These are phyloP conservation scores for Steinernema carpocapsae DNA, from an alignment of 2,888 invertebrate genomes.

Conservation along the genomic window DNA sequence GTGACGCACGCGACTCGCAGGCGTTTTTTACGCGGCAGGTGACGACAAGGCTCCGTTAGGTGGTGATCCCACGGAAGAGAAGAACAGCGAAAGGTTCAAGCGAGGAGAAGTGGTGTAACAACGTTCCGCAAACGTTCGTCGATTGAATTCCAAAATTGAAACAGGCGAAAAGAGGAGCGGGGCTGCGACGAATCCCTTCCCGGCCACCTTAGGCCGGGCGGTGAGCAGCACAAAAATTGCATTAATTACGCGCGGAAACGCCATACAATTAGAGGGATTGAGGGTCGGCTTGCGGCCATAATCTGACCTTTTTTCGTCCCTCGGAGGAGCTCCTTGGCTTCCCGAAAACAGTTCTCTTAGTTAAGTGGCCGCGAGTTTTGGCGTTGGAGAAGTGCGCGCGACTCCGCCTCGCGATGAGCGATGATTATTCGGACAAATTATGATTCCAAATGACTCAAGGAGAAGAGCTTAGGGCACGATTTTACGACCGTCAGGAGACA, in stretches of 20 bases:
- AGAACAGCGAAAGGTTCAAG: not conserved
- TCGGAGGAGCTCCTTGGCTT: not conserved
- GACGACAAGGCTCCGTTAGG: slow-evolving; percentile 19
- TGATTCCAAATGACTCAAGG: slow-evolving; percentile 19
- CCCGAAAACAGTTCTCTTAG: slow-evolving; percentile 22
- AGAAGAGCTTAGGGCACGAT: not conserved
- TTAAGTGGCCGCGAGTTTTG: slow-evolving; percentile 19
- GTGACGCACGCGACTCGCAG: slow-evolving; percentile 21
- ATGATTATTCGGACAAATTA: slow-evolving; percentile 32
- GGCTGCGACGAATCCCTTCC: not conserved
- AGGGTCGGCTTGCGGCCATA: not conserved
- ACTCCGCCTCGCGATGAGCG: no score
- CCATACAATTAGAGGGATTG: slow-evolving; percentile 25
- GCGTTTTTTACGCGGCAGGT: slow-evolving; percentile 24
- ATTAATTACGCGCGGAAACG: slow-evolving; percentile 30
- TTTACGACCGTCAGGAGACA: slow-evolving; percentile 21
- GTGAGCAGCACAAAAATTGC: slow-evolving; percentile 25
- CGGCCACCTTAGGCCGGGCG: not conserved
- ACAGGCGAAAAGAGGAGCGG: not conserved
- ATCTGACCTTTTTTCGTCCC: slow-evolving; percentile 22
- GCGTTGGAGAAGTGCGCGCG: slow-evolving; percentile 28
- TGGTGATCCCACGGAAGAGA: not conserved
- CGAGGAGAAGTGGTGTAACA: slow-evolving; percentile 28
- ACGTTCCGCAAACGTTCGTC: slow-evolving; percentile 24
- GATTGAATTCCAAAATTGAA: slow-evolving; percentile 22